phyloP scores from a whole-genome alignment of 2,797 vertebrate genomes.

The Clarias laeviceps region DNA sequence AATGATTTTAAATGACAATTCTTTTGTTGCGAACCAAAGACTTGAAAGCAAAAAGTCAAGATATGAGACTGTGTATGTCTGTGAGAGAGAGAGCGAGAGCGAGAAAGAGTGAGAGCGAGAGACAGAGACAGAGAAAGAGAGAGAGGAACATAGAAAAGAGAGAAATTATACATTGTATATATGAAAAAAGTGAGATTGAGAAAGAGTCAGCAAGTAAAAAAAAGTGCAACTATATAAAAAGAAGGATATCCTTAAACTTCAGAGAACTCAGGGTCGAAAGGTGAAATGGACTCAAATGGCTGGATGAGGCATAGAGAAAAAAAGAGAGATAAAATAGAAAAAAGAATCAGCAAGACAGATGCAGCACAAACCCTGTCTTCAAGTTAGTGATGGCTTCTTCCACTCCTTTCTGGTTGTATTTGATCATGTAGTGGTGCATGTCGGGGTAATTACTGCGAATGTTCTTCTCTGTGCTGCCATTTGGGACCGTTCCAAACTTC shows the following conservation, averaged over 20 bases:
- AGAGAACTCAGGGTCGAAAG: not conserved
- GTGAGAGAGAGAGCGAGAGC: not conserved
- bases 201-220: slow-evolving; percentile 11
- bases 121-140: not conserved
- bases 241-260: not conserved
- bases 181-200: not conserved
- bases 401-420: slow-evolving; percentile 92
- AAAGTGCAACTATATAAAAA: slow-evolving; percentile 43
- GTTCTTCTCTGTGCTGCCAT: slow-evolving; percentile 95
- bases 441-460: slow-evolving; percentile 95
- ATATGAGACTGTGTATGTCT: no score
- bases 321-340: not conserved
- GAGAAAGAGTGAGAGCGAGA: no score
- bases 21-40: not conserved
- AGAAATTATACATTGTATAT: not conserved
- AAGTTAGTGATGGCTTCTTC: slow-evolving; percentile 91
- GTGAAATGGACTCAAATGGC: slow-evolving; percentile 28
- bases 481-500: slow-evolving; percentile 93
- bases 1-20: not conserved
- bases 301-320: slow-evolving; percentile 2
- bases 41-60: not conserved
- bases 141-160: not conserved
- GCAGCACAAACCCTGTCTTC: slow-evolving; percentile 85
- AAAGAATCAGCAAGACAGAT: slow-evolving; percentile 22
- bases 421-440: slow-evolving; percentile 95